Base-by-base conservation (phyloP, 2,888 invertebrate species). In the Odontocolon sp. region DNA sequence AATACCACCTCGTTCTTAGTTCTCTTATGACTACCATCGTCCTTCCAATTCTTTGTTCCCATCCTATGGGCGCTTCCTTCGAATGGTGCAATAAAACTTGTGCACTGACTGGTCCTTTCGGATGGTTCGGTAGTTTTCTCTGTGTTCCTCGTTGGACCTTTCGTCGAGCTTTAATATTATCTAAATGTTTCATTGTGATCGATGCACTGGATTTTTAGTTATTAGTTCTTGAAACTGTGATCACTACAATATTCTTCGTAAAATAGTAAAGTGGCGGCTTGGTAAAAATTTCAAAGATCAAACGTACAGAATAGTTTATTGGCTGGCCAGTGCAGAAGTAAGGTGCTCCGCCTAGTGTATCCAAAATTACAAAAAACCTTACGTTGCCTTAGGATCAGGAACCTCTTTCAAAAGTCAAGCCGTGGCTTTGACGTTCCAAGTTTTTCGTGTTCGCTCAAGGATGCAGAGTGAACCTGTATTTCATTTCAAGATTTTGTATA, bases 81-180 rank as follows among this genome's bases (percentile, higher is more conserved):
- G 57, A 56, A 71, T 72, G 77, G 68, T 50, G 50, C 68, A 72
- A 72, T 77, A 77, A 77, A 77, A 72, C 61, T 72, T 72, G 56
- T 63, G 40, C 77, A 56, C 56, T 63, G 63, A 68, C 77, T 72
- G 77, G 71, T 72, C 63, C 67, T 31, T 67, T 68, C 68, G 23
- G 45, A 11, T 40, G 57, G 47, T 63, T 21, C 38, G 38, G 42
- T 56, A 68, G 47, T 50, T 71, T 67, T 28, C 21, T 50, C 3
- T 50, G 57, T 28, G 14, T n/a, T 11, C 31, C 6, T 11, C 9
- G 8, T 23, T 33, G 11, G 61, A 28, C 50, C 14, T 28, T 63
- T 31, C 16, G 11, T 45, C 61, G 47, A 21, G 8, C 31, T 63
- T 47, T 8, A 28, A 47, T 23, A n/a, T 21, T 36, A 14, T 23